Percentiles rank a stretch among this genome's conserved stretches.
Conservation (phyloP, 2,888 invertebrate genomes). For the Gryllus longicercus region DNA sequence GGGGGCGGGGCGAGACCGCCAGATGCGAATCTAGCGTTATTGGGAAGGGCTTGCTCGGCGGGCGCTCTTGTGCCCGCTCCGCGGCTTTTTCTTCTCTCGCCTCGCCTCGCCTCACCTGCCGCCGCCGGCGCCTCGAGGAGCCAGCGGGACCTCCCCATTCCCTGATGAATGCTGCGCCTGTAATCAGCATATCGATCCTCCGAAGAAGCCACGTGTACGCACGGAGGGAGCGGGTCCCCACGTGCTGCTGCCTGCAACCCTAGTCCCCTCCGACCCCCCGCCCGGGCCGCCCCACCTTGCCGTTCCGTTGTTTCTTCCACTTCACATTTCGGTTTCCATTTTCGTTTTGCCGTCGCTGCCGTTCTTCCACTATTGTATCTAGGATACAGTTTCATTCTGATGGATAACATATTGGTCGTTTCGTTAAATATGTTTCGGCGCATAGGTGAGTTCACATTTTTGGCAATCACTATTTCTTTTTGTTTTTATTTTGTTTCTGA, state of each 20-base stretch:
- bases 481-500: too few species aligned
- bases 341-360: too few species aligned
- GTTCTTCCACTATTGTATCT: too few species aligned
- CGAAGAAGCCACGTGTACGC: not conserved
- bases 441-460: too few species aligned
- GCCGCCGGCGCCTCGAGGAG: not conserved
- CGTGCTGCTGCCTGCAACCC: not conserved
- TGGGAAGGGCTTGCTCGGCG: not conserved
- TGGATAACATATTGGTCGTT: too few species aligned
- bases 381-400: too few species aligned
- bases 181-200: not conserved
- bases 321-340: too few species aligned
- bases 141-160: slow-evolving; percentile 2
- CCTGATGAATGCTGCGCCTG: not conserved
- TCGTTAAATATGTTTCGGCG: too few species aligned
- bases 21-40: not conserved
- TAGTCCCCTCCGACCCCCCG: not conserved
- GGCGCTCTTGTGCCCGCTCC: not conserved
- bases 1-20: not conserved
- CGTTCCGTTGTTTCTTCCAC: too few species aligned
- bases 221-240: not conserved
- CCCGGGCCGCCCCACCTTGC: too few species aligned
- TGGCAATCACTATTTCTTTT: too few species aligned
- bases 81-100: not conserved
- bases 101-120: not conserved